These are phyloP conservation scores for Cryptus viduatorius DNA, from an alignment of 2,888 invertebrate species.

Conservation along the genomic window DNA sequence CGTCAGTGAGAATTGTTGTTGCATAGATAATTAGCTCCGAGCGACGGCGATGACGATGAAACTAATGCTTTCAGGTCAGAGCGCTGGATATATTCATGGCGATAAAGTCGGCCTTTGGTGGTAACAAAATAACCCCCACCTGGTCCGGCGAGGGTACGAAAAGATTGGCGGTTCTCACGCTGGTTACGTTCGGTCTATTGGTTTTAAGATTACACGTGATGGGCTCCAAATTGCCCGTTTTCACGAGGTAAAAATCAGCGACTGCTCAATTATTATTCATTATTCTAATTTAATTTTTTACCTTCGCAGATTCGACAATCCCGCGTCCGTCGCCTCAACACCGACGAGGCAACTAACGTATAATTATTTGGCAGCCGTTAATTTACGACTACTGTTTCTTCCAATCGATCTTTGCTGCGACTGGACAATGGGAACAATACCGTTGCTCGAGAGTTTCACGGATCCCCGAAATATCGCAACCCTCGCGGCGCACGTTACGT, in stretches of 20 bases:
- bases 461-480: slow-evolving; percentile 95
- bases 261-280: neutral
- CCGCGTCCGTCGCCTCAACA: slow-evolving; percentile 94
- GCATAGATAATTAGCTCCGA: neutral
- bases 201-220: slow-evolving; percentile 95
- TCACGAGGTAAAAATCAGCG: slow-evolving; percentile 89
- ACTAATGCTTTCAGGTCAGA: slow-evolving; percentile 77
- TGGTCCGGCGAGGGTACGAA: slow-evolving; percentile 91
- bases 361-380: slow-evolving; percentile 96
- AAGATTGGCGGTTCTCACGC: slow-evolving; percentile 92
- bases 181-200: slow-evolving; percentile 92
- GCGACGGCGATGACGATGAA: neutral
- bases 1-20: slow-evolving; percentile 6
- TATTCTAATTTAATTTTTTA: slow-evolving; percentile 7
- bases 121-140: slow-evolving; percentile 83
- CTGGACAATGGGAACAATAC: slow-evolving; percentile 99
- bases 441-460: slow-evolving; percentile 91
- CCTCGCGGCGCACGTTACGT: slow-evolving; percentile 88
- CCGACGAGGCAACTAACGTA: slow-evolving; percentile 96
- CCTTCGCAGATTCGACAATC: slow-evolving; percentile 95
- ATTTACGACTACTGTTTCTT: slow-evolving; percentile 95
- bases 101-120: slow-evolving; percentile 86
- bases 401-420: slow-evolving; percentile 98
- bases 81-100: slow-evolving; percentile 85
- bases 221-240: slow-evolving; percentile 98